Evolutionary conservation across 2,888 invertebrate genomes (phyloP), one percentile per base, ranked within the genome.

Genomic region (Xiphydria camelus): DNA sequence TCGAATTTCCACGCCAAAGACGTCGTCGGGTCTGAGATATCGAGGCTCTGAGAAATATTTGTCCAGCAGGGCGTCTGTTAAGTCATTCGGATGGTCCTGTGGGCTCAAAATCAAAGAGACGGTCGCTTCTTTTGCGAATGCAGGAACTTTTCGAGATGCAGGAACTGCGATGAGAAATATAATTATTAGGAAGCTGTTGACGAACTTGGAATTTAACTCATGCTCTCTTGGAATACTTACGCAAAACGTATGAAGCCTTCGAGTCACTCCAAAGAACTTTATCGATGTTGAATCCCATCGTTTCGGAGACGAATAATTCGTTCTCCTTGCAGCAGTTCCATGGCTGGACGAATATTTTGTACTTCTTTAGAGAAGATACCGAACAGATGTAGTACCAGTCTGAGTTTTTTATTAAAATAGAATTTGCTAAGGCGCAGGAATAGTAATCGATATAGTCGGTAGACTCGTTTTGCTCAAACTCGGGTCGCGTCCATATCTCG

Each of bases 41-140:
- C 84, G 84, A 14, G 89, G 88, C 29, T 76, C 75, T 63, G 80
- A 80, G 69, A 91, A 90, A 66, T 86, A 84, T 62, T 83, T 85
- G 59, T 79, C 81, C 25, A 90, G 67, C 36, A 87, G 71, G 39
- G 79, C 73, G 68, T 85, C 85, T 0, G 82, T 69, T 32, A 85
- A 77, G 37, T 78, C 75, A 1, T 54, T 50, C 3, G 59, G 35
- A 34, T 43, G 62, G 2, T 65, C 63, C 20, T 60, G 35, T 0
- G 66, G 62, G 51, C 62, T 69, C 4, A 56, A 46, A 15, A 75
- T 60, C 34, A 68, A 42, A 6, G 70, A 69, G 45, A 74, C 50
- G 45, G 42, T 65, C 4, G 60, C 64, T 47, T 68, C 62, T 6
- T 45, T 51, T 10, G 70, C 69, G 54, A 55, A 69, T 2, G 33